phyloP scores from a whole-genome alignment of 2,797 vertebrate species.

The Fistularia commersonii region DNA sequence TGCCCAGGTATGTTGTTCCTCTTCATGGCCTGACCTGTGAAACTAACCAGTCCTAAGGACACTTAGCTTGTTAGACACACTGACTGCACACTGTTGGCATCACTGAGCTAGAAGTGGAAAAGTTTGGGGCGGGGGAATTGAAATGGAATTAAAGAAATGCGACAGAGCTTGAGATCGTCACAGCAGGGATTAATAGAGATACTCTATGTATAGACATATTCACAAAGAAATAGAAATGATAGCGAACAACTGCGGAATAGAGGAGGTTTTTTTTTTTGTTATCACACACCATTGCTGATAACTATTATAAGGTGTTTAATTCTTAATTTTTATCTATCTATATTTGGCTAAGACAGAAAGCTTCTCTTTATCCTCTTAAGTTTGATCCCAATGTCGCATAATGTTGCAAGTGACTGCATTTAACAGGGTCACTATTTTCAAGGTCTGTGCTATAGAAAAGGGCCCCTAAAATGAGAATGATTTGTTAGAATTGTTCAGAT shows the following conservation, averaged over 20 bases:
- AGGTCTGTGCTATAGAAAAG: no score
- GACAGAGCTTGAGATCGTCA: conserved; percentile 89
- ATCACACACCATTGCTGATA: not conserved
- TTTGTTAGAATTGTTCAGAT: no score
- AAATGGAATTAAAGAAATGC: conserved; percentile 37
- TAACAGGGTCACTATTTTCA: no score
- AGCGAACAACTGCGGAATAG: no score
- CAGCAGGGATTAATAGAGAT: conserved; percentile 47
- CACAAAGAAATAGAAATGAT: no score
- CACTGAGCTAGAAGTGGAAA: conserved; percentile 47
- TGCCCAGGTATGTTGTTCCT: conserved; percentile 99
- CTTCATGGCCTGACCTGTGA: conserved; percentile 87
- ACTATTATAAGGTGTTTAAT: not conserved
- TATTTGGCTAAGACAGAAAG: not conserved
- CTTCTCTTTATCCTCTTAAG: no score
- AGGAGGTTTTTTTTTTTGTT: no score
- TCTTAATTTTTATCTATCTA: not conserved
- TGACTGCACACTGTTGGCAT: conserved; percentile 66
- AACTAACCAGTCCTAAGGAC: conserved; percentile 91
- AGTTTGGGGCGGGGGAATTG: conserved; percentile 13
- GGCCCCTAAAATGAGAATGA: no score
- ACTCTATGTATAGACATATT: not conserved
- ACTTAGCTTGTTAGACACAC: conserved; percentile 66
- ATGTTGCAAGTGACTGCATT: no score
- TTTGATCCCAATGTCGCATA: no score